Conservation (phyloP, 2,797 vertebrate genomes). For the Eulemur mongoz region DNA sequence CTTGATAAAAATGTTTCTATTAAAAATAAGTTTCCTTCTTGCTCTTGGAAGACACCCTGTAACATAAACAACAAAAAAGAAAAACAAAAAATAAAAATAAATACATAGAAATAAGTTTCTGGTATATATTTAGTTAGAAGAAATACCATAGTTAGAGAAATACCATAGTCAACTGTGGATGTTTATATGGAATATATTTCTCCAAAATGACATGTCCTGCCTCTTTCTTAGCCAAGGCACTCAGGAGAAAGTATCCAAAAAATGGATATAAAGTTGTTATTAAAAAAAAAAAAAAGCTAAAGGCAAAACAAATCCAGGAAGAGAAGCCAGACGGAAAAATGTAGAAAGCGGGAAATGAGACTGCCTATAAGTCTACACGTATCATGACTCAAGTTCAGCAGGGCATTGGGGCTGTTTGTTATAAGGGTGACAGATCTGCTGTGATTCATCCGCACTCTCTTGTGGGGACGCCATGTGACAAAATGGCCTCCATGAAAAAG, state of each 20-base stretch:
- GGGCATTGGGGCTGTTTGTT: background rate
- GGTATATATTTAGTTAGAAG: background rate
- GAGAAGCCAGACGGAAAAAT: constrained; percentile 38
- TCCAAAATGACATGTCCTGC: background rate
- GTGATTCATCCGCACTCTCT: background rate
- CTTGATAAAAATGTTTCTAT: background rate
- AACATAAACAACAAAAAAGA: background rate
- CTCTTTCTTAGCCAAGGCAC: background rate
- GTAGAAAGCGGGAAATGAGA: background rate
- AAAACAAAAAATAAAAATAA: background rate
- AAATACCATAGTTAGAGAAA: background rate
- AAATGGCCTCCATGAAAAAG: background rate
- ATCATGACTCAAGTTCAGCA: background rate
- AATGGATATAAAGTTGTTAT: background rate
- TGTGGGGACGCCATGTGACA: background rate
- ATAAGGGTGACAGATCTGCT: background rate
- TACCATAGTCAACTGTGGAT: background rate
- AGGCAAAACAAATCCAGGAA: constrained; percentile 56
- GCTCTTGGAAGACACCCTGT: background rate
- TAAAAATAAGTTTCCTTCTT: background rate
- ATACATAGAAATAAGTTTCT: background rate
- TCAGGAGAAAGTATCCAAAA: constrained; percentile 20
- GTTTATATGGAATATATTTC: background rate
- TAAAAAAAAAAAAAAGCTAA: background rate
- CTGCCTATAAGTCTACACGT: background rate